Base-by-base conservation (phyloP, 2,888 invertebrate species). In the Dioctria linearis region DNA sequence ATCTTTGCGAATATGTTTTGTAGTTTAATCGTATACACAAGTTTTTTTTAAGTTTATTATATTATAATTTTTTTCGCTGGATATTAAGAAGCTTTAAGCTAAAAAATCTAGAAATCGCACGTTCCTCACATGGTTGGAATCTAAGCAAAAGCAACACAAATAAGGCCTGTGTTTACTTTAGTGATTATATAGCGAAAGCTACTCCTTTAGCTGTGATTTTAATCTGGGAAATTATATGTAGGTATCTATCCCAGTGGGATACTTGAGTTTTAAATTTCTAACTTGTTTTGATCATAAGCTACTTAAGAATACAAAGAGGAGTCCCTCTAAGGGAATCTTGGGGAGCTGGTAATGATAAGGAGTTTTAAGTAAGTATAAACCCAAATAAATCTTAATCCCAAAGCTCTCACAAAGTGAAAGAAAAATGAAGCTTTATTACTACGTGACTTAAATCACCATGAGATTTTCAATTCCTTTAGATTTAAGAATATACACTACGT, bases 211-310 rank as follows among this genome's bases (percentile, higher is more conserved):
- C 49, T 46, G 49, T 6, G 9, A 9, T 46, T 46, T 6, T 46
- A 9, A 1, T 46, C 49, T 66, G 42, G 8, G 67, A 2, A 67
- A 61, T 25, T 46, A 67, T 67, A 46, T 46, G 46, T 25, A 25
- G 25, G 25, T 25, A 25, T 25, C 25, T 25, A 37, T 43, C 67
- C 37, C 67, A 6, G 13, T 40, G 67, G 67, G 9, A 65, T 65
- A 65, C 65, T 65, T 46, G 2, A 54, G 54, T 54, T 54, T 46
- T 67, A 11, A 67, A 67, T 67, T 67, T 67, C 39, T 51, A 13
- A 71, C 54, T 71, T 51, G 54, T 54, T 78, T 54, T 39, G 25
- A 59, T 65, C n/a, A 65, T 51, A 54, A 54, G 54, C 54, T 54
- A 11, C 54, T 54, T 54, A 54, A 11, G 11, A 54, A n/a, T 4